Conservation (phyloP, 2,888 invertebrate genomes). For the Pogonocherus hispidulus region DNA sequence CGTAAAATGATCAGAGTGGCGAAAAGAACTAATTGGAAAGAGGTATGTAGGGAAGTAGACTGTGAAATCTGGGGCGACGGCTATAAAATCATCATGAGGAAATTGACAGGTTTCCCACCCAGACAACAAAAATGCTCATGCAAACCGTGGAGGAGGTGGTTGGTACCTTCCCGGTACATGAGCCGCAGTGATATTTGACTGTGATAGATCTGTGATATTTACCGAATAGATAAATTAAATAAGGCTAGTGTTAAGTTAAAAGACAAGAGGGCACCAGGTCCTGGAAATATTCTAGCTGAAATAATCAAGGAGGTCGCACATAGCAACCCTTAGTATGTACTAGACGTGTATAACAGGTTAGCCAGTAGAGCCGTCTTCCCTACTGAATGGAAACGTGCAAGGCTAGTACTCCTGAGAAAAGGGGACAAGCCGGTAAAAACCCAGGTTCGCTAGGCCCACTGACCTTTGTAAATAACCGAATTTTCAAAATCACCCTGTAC, state of each 20-base stretch:
- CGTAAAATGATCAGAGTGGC: slow-evolving; percentile 25
- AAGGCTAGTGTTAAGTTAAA: neutral
- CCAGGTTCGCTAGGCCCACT: neutral
- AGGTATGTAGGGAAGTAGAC: slow-evolving; percentile 20
- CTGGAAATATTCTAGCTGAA: slow-evolving; percentile 24
- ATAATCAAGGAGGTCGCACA: slow-evolving; percentile 6
- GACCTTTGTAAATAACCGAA: too few relatives aligned
- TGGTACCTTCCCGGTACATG: slow-evolving; percentile 32
- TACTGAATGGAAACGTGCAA: slow-evolving; percentile 8
- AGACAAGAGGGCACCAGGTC: slow-evolving; percentile 20
- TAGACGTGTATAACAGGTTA: slow-evolving; percentile 28
- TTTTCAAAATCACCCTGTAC: too few relatives aligned
- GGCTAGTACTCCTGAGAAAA: slow-evolving; percentile 13
- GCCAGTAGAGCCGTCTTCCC: neutral
- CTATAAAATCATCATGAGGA: slow-evolving; percentile 37
- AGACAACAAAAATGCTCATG: slow-evolving; percentile 17
- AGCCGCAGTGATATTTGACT: slow-evolving; percentile 11
- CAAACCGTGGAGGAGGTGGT: slow-evolving; percentile 18
- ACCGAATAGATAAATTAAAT: slow-evolving; percentile 13
- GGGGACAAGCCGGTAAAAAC: slow-evolving; percentile 4
- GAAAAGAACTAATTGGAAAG: slow-evolving; percentile 30
- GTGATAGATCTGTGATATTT: slow-evolving; percentile 11
- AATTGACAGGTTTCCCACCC: slow-evolving; percentile 25
- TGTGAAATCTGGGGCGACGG: slow-evolving; percentile 9
- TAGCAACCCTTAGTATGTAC: neutral